Percentiles rank a stretch among this genome's conserved stretches.
Evolutionary conservation across 2,797 vertebrate species (phyloP).

Genomic region (Acestrorhynchus altus): DNA sequence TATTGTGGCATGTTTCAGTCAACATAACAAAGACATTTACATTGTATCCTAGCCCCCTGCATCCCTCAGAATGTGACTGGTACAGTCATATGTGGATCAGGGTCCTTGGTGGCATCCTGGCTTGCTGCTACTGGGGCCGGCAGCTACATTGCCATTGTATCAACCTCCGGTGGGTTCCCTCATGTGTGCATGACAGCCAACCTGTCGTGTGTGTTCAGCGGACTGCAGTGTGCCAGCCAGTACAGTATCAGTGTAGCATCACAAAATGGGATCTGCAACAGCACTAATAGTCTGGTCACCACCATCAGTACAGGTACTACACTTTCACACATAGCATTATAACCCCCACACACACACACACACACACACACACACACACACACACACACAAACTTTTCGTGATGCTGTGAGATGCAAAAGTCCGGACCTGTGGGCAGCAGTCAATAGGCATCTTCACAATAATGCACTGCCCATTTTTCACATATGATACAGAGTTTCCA

Average conservation of each 20-base stretch:
- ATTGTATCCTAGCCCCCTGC: slow-evolving; percentile 74
- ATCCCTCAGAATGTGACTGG: slow-evolving; percentile 58
- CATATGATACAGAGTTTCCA: no score
- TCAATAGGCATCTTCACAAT: no score
- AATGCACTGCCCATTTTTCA: no score
- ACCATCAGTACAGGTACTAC: slow-evolving; percentile 63
- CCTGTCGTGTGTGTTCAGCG: slow-evolving; percentile 61
- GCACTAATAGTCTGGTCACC: slow-evolving; percentile 54
- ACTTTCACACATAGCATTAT: background rate
- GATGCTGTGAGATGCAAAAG: no score
- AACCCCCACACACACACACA: background rate
- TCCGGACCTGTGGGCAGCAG: no score
- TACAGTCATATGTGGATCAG: slow-evolving; percentile 55
- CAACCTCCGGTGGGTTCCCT: slow-evolving; percentile 46
- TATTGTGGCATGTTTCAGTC: background rate
- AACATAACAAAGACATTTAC: background rate
- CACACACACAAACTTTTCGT: no score
- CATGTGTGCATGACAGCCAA: slow-evolving; percentile 54
- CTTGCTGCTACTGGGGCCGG: slow-evolving; percentile 55
- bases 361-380: no score
- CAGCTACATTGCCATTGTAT: slow-evolving; percentile 59
- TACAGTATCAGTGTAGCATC: slow-evolving; percentile 65
- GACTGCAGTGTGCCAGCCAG: slow-evolving; percentile 63
- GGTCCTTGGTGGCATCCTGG: slow-evolving; percentile 67
- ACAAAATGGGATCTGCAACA: slow-evolving; percentile 57